Conservation (phyloP, 2,797 vertebrate genomes). For the Hypotaenidia philippensis region DNA sequence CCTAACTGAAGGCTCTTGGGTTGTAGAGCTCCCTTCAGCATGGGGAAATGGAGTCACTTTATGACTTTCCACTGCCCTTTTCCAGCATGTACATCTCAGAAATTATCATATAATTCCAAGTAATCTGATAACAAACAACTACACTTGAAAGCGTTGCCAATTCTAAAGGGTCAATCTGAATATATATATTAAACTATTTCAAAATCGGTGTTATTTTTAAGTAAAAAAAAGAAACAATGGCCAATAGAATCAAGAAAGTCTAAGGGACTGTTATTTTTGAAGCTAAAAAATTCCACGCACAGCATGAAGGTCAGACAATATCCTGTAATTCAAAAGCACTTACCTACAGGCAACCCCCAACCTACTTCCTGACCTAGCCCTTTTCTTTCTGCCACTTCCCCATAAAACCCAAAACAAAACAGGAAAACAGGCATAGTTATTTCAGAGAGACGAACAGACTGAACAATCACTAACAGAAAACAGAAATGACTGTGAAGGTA, state of each 20-base stretch:
- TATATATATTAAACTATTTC: neutral
- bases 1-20: neutral
- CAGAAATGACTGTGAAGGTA: neutral
- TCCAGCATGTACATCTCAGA: neutral
- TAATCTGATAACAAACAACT: neutral
- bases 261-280: neutral
- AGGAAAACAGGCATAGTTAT: neutral
- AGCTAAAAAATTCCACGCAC: neutral
- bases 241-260: neutral
- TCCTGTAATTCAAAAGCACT: slow-evolving; percentile 25
- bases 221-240: neutral
- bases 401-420: neutral
- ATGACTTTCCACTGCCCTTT: neutral
- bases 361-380: neutral
- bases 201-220: neutral
- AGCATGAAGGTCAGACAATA: slow-evolving; percentile 23
- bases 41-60: neutral
- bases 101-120: neutral
- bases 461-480: neutral
- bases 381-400: slow-evolving; percentile 6
- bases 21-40: neutral
- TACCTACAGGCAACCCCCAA: neutral
- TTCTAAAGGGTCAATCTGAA: neutral
- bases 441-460: neutral
- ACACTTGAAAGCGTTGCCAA: neutral